A percentile compares a stretch with the other conserved stretches of the same genome.
These are phyloP conservation scores for Sterna hirundo DNA, from an alignment of 2,113 vertebrate species.

Conservation along the genomic window DNA sequence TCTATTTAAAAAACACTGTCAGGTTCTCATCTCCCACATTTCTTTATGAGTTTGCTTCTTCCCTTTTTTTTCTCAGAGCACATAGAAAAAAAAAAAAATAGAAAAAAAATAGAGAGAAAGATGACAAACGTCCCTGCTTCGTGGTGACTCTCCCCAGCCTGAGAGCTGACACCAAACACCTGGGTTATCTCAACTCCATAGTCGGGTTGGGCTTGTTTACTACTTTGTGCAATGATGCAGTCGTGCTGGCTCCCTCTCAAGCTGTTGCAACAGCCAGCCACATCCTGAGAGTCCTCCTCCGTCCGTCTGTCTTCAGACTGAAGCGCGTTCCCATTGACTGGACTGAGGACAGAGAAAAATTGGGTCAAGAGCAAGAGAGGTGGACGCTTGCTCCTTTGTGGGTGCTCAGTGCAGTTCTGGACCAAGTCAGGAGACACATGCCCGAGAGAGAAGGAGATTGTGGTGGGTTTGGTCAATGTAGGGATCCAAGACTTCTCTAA, in stretches of 20 bases:
- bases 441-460: not conserved
- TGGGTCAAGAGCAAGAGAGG: not conserved
- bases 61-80: not conserved
- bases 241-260: not conserved
- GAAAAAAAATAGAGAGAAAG: fast-evolving
- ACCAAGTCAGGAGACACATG: not conserved
- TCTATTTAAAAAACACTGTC: not conserved
- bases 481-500: not conserved
- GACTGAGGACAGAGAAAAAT: not conserved
- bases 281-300: conserved; percentile 13
- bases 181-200: not conserved
- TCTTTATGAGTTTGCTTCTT: not conserved
- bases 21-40: not conserved
- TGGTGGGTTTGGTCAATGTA: not conserved
- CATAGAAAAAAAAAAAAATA: fast-evolving
- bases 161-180: not conserved
- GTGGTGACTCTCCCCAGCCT: not conserved
- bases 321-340: not conserved
- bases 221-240: not conserved
- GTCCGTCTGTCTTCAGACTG: not conserved
- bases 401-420: not conserved
- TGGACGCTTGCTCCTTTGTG: not conserved
- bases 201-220: not conserved
- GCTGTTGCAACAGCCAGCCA: not conserved
- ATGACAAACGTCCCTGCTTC: not conserved